Conservation (phyloP, 2,113 vertebrate genomes). For the Entomyzon cyanotis region DNA sequence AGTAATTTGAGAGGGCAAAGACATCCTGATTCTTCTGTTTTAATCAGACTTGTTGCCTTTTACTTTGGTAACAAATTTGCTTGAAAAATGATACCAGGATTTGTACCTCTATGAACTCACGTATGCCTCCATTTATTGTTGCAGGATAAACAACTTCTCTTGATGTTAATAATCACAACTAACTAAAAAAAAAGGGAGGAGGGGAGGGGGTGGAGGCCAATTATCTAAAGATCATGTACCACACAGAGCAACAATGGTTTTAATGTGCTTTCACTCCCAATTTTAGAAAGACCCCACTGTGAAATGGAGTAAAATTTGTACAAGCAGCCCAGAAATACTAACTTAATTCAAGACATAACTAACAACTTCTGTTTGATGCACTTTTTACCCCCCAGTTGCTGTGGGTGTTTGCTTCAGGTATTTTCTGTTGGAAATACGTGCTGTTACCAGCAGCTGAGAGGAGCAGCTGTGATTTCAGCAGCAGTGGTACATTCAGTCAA, state of each 20-base stretch:
- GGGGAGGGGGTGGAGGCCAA: fast-evolving
- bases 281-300: background rate
- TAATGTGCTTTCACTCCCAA: background rate
- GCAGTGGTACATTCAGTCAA: background rate
- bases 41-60: background rate
- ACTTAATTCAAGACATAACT: background rate
- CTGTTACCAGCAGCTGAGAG: background rate
- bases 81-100: background rate
- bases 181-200: fast-evolving
- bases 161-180: background rate
- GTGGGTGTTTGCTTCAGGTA: background rate
- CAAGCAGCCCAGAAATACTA: background rate
- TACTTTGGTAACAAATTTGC: background rate
- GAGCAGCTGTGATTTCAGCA: background rate
- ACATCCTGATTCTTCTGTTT: background rate
- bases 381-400: background rate
- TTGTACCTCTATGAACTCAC: background rate
- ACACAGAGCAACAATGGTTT: background rate
- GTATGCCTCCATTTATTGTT: background rate
- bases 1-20: background rate
- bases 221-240: background rate
- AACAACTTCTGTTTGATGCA: background rate
- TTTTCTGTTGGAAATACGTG: background rate
- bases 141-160: background rate
- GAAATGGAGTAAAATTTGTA: background rate